phyloP scores from a whole-genome alignment of 2,797 vertebrate genomes.

The Miichthys miiuy region DNA sequence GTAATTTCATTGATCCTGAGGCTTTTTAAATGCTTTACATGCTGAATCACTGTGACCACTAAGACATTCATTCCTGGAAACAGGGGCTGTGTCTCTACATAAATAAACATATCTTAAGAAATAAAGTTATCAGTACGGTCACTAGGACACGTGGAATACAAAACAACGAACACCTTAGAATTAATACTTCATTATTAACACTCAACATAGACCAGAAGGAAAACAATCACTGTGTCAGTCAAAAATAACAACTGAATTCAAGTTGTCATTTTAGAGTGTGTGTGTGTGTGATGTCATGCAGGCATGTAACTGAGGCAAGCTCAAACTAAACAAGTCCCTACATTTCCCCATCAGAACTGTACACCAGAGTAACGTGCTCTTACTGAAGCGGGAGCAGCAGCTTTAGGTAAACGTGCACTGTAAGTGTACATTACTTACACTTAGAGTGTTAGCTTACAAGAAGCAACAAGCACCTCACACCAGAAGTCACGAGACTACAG shows the following conservation, averaged over 20 bases:
- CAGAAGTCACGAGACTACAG: not conserved
- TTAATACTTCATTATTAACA: constrained; percentile 1
- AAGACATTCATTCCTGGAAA: not conserved
- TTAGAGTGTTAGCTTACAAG: not conserved
- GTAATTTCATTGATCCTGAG: not conserved
- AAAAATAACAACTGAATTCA: not conserved
- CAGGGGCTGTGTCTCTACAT: not conserved
- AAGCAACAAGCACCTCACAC: not conserved
- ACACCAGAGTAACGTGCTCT: not conserved
- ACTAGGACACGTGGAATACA: not conserved
- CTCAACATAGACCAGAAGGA: not conserved
- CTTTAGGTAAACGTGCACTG: not conserved
- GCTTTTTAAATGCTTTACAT: not conserved
- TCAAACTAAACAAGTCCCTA: not conserved
- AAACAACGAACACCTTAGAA: constrained; percentile 13
- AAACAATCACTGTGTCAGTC: not conserved
- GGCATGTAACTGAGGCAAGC: not conserved
- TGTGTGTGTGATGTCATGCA: not conserved
- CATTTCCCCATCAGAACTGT: not conserved
- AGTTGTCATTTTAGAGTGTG: not conserved
- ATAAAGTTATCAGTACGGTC: not conserved
- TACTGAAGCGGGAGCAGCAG: not conserved
- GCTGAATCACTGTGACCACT: not conserved
- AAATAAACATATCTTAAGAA: constrained; percentile 8
- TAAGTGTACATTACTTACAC: not conserved